These are phyloP conservation scores for Amblyjoppa fuscipennis DNA, from an alignment of 2,888 invertebrate species.

Conservation along the genomic window DNA sequence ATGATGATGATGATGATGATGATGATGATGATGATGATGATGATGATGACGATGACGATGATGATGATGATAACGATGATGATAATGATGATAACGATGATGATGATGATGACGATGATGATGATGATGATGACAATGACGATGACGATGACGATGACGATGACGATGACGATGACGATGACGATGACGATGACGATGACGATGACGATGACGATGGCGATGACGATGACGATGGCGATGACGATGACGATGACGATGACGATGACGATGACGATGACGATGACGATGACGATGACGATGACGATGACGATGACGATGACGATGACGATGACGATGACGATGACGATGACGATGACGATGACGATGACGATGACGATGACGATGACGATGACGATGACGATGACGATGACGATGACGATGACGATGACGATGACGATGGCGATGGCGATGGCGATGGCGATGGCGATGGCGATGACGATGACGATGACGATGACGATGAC, in stretches of 20 bases:
- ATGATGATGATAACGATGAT: conserved; percentile 83
- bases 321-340: conserved; percentile 88
- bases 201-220: conserved; percentile 84
- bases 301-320: conserved; percentile 84
- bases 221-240: conserved; percentile 84
- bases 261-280: conserved; percentile 85
- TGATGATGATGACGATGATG: conserved; percentile 87
- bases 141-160: conserved; percentile 79
- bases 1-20: conserved; percentile 83
- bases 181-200: conserved; percentile 82
- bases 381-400: conserved; percentile 84
- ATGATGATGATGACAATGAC: conserved; percentile 86
- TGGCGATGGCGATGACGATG: conserved; percentile 88
- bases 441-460: conserved; percentile 84
- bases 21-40: conserved; percentile 85
- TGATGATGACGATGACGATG: conserved; percentile 84
- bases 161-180: conserved; percentile 83
- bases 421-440: conserved; percentile 83
- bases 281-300: conserved; percentile 83
- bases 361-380: conserved; percentile 82
- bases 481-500: conserved; percentile 81
- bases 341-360: conserved; percentile 84
- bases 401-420: conserved; percentile 82
- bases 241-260: conserved; percentile 87
- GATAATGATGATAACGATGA: conserved; percentile 85